Percentiles rank a stretch among this genome's conserved stretches.
Conservation (phyloP, 2,888 invertebrate genomes). For the Harpagoxenus sublaevis region DNA sequence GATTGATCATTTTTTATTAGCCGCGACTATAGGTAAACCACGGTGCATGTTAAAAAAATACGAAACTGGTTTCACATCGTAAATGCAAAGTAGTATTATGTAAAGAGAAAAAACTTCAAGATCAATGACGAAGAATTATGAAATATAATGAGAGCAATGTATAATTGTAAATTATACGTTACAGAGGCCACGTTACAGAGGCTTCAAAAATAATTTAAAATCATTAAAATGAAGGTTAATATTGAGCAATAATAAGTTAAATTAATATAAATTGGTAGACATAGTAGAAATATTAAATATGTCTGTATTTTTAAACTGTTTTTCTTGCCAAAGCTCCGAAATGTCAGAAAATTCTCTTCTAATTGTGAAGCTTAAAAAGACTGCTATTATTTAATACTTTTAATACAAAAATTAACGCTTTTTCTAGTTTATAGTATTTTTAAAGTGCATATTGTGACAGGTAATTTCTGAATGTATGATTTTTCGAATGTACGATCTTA, state of each 20-base stretch:
- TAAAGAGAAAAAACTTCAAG: conserved; percentile 21
- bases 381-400: not conserved
- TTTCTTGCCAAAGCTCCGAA: not conserved
- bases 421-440: not conserved
- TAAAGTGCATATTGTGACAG: not conserved
- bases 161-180: not conserved
- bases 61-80: conserved; percentile 17
- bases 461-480: not conserved
- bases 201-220: not conserved
- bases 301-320: not conserved
- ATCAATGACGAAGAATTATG: not conserved
- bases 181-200: not conserved
- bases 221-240: not conserved
- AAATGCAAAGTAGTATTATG: conserved; percentile 23
- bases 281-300: not conserved
- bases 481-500: not conserved
- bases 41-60: not conserved
- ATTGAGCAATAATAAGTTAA: not conserved
- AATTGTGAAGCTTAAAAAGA: not conserved
- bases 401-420: not conserved
- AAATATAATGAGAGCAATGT: not conserved
- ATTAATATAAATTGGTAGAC: not conserved
- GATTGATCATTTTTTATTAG: not conserved
- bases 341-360: not conserved
- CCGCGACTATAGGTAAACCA: not conserved